Evolutionary conservation across 2,797 vertebrate species (phyloP).

Genomic region (Acanthiza pusilla): DNA sequence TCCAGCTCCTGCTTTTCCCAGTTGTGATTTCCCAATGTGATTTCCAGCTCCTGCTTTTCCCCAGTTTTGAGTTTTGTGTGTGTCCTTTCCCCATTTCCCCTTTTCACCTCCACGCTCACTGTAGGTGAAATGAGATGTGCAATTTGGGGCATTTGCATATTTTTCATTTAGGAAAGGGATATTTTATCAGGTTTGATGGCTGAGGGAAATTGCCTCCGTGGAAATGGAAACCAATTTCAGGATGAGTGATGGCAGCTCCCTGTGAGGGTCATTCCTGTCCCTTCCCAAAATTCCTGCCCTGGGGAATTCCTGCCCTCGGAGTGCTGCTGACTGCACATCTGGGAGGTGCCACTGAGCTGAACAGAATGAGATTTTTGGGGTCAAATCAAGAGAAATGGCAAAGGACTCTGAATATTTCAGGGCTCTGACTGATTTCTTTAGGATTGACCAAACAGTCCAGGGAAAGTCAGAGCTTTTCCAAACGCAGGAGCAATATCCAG

Average conservation of each 20-base stretch:
- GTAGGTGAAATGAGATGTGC: not conserved
- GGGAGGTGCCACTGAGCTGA: not conserved
- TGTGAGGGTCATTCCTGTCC: not conserved
- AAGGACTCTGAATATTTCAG: not conserved
- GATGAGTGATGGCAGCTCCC: not conserved
- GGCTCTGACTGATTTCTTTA: not conserved
- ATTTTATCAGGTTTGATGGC: not conserved
- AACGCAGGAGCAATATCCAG: not conserved
- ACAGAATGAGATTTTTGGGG: not conserved
- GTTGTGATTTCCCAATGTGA: accelerated
- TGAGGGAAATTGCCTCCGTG: not conserved
- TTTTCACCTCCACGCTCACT: not conserved
- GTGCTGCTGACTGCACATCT: not conserved
- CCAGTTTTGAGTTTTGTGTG: not conserved
- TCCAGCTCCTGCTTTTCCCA: not conserved
- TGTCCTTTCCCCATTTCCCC: not conserved
- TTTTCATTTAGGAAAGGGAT: not conserved
- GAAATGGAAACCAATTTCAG: not conserved
- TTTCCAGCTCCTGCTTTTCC: not conserved
- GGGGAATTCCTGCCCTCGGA: not conserved
- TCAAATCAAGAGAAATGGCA: not conserved
- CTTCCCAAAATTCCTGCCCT: not conserved
- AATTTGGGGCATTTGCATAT: not conserved
- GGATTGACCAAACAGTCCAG: not conserved
- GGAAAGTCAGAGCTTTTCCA: not conserved